Conservation (phyloP, 2,888 invertebrate genomes). For the Hyposoter didymator region DNA sequence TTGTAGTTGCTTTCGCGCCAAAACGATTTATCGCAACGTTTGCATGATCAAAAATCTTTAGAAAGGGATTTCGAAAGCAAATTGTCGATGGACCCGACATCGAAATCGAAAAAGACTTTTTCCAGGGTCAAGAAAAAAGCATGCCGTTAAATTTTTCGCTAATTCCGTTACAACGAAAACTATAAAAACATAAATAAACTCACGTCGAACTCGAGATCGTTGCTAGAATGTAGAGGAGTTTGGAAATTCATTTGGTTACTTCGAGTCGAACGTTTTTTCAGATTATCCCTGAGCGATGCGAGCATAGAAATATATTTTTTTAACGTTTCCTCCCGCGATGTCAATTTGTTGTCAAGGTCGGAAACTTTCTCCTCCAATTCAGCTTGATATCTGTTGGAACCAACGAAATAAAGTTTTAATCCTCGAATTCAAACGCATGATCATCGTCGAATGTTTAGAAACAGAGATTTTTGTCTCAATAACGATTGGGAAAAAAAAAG, state of each 20-base stretch:
- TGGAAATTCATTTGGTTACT: slow-evolving; percentile 61
- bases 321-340: slow-evolving; percentile 74
- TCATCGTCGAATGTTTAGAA: not conserved
- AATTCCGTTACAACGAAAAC: not conserved
- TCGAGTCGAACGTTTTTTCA: slow-evolving; percentile 69
- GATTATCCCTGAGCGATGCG: slow-evolving; percentile 73
- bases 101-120: too few relatives aligned
- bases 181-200: slow-evolving; percentile 65
- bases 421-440: not conserved
- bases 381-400: slow-evolving; percentile 71
- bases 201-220: slow-evolving; percentile 72
- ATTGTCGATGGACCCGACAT: too few relatives aligned
- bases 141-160: not conserved
- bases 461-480: not conserved
- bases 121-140: too few relatives aligned
- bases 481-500: slow-evolving; percentile 41
- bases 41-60: not conserved
- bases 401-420: not conserved
- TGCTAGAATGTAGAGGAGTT: slow-evolving; percentile 58
- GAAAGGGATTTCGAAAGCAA: too few relatives aligned
- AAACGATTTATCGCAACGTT: not conserved
- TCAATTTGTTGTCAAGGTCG: slow-evolving; percentile 73
- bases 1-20: not conserved
- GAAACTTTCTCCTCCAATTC: slow-evolving; percentile 74
- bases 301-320: slow-evolving; percentile 73